A percentile compares a stretch with the other conserved stretches of the same genome.
These are phyloP conservation scores for Scolopax mira DNA, from an alignment of 2,113 vertebrate species.

Conservation along the genomic window DNA sequence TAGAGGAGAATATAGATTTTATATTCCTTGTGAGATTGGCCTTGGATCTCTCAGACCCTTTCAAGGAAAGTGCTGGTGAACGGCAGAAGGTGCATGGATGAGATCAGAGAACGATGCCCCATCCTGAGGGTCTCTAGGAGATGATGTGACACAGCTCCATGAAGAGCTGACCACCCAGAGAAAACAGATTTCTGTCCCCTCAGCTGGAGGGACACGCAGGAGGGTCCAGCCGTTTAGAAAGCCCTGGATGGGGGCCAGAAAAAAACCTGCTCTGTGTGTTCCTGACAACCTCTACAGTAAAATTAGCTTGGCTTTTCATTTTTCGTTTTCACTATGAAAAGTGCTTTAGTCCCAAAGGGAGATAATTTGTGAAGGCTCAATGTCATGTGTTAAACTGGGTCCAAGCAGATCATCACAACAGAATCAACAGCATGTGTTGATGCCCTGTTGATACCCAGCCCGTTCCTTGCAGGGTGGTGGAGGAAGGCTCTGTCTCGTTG, in stretches of 20 bases:
- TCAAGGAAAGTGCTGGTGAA: not conserved
- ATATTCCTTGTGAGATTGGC: not conserved
- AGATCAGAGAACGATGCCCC: not conserved
- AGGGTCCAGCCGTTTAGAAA: not conserved
- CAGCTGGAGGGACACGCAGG: not conserved
- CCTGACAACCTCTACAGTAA: not conserved
- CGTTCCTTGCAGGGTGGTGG: rapidly evolving
- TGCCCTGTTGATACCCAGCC: not conserved
- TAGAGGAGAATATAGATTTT: not conserved
- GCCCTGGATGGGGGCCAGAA: not conserved
- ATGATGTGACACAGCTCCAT: not conserved
- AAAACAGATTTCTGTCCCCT: not conserved
- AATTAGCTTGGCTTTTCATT: not conserved
- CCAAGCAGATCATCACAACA: not conserved
- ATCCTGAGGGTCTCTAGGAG: not conserved
- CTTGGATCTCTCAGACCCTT: not conserved
- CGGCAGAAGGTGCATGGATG: not conserved
- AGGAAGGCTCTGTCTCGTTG: rapidly evolving
- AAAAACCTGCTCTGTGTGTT: not conserved
- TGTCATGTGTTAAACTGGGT: rapidly evolving
- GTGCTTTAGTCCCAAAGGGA: not conserved
- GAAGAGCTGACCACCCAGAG: not conserved
- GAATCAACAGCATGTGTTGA: not conserved
- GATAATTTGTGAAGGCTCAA: not conserved
- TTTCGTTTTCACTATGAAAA: not conserved